Conservation (phyloP, 1,140 invertebrate species). For the Eumeta japonica region DNA sequence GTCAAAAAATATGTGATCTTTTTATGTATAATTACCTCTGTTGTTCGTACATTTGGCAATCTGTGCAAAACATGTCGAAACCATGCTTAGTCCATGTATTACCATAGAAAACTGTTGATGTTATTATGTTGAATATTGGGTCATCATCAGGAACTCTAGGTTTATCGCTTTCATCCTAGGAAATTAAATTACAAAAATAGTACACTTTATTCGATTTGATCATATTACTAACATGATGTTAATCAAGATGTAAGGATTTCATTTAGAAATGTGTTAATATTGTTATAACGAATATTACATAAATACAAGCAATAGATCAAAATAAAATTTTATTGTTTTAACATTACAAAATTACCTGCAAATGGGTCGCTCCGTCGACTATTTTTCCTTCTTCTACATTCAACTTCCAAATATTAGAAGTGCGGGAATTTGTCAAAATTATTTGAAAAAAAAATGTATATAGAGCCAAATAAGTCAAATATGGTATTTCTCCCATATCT, state of each 20-base stretch:
- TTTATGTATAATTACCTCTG: slow-evolving; percentile 27
- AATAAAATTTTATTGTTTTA: not conserved
- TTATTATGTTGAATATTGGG: slow-evolving; percentile 65
- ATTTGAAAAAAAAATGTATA: slow-evolving; percentile 66
- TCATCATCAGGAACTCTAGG: slow-evolving; percentile 56
- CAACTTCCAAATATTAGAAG: slow-evolving; percentile 72
- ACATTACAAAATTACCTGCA: slow-evolving; percentile 43
- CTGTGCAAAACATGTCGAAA: slow-evolving; percentile 58
- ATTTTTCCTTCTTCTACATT: slow-evolving; percentile 69
- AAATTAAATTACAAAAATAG: slow-evolving; percentile 19
- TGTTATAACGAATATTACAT: too few relatives aligned
- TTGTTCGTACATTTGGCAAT: slow-evolving; percentile 55
- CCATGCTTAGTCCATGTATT: slow-evolving; percentile 64
- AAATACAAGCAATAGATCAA: not conserved
- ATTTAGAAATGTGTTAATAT: too few relatives aligned
- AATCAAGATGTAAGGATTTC: too few relatives aligned
- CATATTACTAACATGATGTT: too few relatives aligned
- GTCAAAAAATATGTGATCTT: not conserved
- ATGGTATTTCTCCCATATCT: slow-evolving; percentile 53
- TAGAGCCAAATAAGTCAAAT: slow-evolving; percentile 55
- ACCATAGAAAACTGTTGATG: slow-evolving; percentile 63
- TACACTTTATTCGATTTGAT: too few relatives aligned
- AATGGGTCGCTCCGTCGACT: slow-evolving; percentile 58
- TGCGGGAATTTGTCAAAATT: slow-evolving; percentile 68
- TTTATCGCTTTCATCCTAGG: slow-evolving; percentile 44